These are phyloP conservation scores for Macrostomum cliftonense DNA, from an alignment of 2,888 invertebrate species.

Conservation along the genomic window DNA sequence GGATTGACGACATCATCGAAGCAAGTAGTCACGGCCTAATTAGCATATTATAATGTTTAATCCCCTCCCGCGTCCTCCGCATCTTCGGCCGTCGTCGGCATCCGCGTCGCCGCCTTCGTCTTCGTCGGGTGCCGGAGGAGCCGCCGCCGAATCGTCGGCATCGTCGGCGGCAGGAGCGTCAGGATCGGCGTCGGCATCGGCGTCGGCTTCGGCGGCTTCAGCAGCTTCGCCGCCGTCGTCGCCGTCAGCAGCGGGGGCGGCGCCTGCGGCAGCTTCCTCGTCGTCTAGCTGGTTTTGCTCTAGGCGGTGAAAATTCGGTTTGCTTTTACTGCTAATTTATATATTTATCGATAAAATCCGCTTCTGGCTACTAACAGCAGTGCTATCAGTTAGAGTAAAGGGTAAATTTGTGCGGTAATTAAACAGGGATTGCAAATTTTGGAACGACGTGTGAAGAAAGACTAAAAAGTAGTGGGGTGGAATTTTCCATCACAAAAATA, in stretches of 20 bases:
- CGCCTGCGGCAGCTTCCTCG: background rate
- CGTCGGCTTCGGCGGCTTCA: background rate
- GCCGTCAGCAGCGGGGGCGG: background rate
- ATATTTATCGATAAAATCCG: no score
- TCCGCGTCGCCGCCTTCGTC: background rate
- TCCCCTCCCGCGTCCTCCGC: conserved; percentile 1
- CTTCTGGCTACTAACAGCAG: no score
- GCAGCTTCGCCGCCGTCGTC: background rate
- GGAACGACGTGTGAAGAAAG: no score
- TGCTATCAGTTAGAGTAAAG: no score
- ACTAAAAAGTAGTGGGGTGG: no score
- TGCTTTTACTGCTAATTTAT: no score
- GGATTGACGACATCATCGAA: no score
- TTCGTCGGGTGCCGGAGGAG: background rate
- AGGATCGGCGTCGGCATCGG: conserved; percentile 1
- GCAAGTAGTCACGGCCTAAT: no score
- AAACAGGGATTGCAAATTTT: no score
- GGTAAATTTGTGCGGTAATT: no score
- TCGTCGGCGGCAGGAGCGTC: conserved; percentile 1
- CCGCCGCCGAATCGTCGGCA: conserved; percentile 1
- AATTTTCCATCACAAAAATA: no score
- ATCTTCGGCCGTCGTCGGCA: conserved; percentile 1
- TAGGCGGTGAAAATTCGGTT: background rate
- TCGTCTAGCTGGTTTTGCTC: background rate
- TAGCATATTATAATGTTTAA: background rate